Evolutionary conservation across 2,888 invertebrate species (phyloP).

Genomic region (Tetropium fuscum): DNA sequence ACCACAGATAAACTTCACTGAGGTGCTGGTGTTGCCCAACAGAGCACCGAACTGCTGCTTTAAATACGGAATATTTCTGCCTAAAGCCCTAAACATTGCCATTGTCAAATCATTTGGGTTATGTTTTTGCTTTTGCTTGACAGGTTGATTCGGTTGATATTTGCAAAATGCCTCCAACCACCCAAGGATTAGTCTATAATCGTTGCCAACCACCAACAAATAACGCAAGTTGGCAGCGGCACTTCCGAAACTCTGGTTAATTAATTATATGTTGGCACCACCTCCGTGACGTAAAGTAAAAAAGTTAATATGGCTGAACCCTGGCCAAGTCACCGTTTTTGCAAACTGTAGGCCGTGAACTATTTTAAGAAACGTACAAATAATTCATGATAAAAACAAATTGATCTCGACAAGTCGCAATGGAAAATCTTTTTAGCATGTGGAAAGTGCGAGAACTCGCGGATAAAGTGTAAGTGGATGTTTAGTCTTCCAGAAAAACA

Average conservation of each 20-base stretch:
- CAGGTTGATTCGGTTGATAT: too few species aligned
- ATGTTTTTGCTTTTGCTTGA: constrained; percentile 22
- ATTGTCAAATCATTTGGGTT: constrained; percentile 61
- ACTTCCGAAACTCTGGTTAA: too few species aligned
- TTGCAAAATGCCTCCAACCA: too few species aligned
- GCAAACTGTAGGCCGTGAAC: constrained; percentile 19
- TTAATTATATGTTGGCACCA: neutral
- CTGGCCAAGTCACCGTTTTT: constrained; percentile 56
- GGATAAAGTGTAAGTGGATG: constrained; percentile 96
- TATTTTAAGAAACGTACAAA: constrained; percentile 20
- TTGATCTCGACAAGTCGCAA: constrained; percentile 56
- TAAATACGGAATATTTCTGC: constrained; percentile 90
- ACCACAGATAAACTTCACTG: constrained; percentile 92
- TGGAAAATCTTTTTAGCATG: constrained; percentile 88
- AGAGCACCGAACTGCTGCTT: constrained; percentile 87
- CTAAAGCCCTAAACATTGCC: constrained; percentile 80
- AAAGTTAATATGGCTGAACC: constrained; percentile 50
- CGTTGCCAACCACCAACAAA: too few species aligned
- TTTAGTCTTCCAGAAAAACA: constrained; percentile 31
- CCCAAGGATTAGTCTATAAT: too few species aligned
- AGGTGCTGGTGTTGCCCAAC: constrained; percentile 92
- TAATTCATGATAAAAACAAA: constrained; percentile 19
- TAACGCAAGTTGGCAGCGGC: too few species aligned
- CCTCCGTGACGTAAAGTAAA: constrained; percentile 17
- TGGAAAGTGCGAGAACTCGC: constrained; percentile 98